These are phyloP conservation scores for Platycheirus albimanus DNA, from an alignment of 2,888 invertebrate genomes.

Conservation along the genomic window DNA sequence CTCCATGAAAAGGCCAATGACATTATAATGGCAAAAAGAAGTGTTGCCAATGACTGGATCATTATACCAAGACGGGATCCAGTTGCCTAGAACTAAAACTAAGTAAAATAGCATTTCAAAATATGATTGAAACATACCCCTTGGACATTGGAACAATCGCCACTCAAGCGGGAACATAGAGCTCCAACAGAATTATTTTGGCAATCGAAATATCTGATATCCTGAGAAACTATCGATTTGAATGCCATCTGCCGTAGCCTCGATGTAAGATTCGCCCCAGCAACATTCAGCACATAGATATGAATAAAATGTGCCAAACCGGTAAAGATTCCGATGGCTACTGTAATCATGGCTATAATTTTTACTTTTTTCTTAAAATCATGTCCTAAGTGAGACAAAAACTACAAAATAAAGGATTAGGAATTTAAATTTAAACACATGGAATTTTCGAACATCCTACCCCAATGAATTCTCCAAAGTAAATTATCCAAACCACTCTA, in stretches of 20 bases:
- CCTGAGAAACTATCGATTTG: slow-evolving; percentile 87
- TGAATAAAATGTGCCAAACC: slow-evolving; percentile 88
- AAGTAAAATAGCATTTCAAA: no score
- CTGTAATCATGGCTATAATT: slow-evolving; percentile 86
- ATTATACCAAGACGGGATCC: slow-evolving; percentile 88
- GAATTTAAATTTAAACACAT: no score
- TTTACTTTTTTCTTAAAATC: slow-evolving; percentile 85
- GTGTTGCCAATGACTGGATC: slow-evolving; percentile 87
- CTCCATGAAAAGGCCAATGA: slow-evolving; percentile 88
- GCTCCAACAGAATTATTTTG: slow-evolving; percentile 88
- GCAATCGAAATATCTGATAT: slow-evolving; percentile 90
- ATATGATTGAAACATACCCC: slow-evolving; percentile 84
- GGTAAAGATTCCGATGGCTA: slow-evolving; percentile 86
- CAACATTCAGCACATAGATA: slow-evolving; percentile 89
- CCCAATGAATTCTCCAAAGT: slow-evolving; percentile 91
- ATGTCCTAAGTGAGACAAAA: slow-evolving; percentile 85
- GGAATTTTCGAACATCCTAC: no score
- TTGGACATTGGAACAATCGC: slow-evolving; percentile 89
- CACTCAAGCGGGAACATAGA: slow-evolving; percentile 87
- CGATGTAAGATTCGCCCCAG: slow-evolving; percentile 90
- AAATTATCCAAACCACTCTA: slow-evolving; percentile 89
- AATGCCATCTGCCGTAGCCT: slow-evolving; percentile 85
- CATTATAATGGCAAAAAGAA: slow-evolving; percentile 85
- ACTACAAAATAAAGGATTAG: no score
- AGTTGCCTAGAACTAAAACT: slow-evolving; percentile 84